phyloP scores from a whole-genome alignment of 2,888 invertebrate genomes.

The Metopia argyrocephala region DNA sequence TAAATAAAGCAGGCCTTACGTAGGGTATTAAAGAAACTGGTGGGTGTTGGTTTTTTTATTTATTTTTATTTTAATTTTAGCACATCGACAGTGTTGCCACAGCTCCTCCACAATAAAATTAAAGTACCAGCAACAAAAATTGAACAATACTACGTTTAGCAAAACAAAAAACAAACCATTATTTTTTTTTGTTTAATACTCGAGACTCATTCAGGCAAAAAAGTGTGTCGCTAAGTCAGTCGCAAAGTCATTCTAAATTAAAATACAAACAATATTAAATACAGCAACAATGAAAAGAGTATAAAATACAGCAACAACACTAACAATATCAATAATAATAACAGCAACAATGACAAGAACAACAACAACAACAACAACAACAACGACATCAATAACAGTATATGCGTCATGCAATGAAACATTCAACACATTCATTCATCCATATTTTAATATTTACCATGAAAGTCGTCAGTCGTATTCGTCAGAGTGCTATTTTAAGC shows the following conservation, averaged over 20 bases:
- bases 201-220: not conserved
- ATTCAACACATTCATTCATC: slow-evolving; percentile 14
- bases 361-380: not conserved
- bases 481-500: slow-evolving; percentile 63
- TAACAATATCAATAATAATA: slow-evolving; percentile 1
- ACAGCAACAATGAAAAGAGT: not conserved
- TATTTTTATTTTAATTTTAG: too few species aligned
- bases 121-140: slow-evolving; percentile 11
- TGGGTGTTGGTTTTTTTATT: slow-evolving; percentile 24
- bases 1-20: not conserved
- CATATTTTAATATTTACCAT: slow-evolving; percentile 48
- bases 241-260: slow-evolving; percentile 22
- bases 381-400: slow-evolving; percentile 16
- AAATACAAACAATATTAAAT: slow-evolving; percentile 33
- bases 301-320: not conserved
- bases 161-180: slow-evolving; percentile 29
- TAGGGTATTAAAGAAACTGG: slow-evolving; percentile 31
- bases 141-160: slow-evolving; percentile 19
- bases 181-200: slow-evolving; percentile 19
- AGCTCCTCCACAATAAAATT: slow-evolving; percentile 47
- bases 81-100: slow-evolving; percentile 49
- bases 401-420: slow-evolving; percentile 64
- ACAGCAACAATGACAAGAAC: not conserved
- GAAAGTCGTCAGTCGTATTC: slow-evolving; percentile 50
- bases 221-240: slow-evolving; percentile 3